Percentiles rank a stretch among this genome's conserved stretches.
Conservation (phyloP, 1,140 invertebrate genomes). For the Procambarus virginalis region DNA sequence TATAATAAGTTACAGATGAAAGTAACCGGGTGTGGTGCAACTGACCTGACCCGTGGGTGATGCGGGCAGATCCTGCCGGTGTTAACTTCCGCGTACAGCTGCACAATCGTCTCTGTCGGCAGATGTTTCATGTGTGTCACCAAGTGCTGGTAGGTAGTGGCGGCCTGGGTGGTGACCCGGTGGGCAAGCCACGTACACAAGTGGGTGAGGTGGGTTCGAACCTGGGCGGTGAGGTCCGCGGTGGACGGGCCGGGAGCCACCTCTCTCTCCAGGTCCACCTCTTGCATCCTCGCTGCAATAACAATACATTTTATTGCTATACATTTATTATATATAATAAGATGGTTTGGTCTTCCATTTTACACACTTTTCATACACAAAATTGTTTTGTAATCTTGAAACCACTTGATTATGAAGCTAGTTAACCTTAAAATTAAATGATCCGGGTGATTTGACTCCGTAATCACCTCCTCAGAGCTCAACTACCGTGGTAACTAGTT, state of each 20-base stretch:
- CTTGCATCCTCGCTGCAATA: neutral
- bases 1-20: neutral
- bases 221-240: neutral
- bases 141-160: neutral
- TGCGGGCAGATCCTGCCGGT: neutral
- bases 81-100: neutral
- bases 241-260: neutral
- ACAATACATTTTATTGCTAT: no score
- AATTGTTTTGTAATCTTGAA: no score
- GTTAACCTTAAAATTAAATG: no score
- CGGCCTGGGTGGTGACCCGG: slow-evolving; percentile 12
- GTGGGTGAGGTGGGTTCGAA: neutral
- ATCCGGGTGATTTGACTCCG: no score
- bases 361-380: no score
- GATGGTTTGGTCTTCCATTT: no score
- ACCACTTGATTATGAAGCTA: no score
- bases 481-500: no score
- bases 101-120: neutral
- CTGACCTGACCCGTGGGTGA: slow-evolving; percentile 10
- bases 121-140: neutral
- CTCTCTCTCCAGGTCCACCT: neutral
- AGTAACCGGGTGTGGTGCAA: neutral
- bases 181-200: slow-evolving; percentile 2
- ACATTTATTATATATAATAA: no score
- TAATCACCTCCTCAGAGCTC: no score